phyloP scores from a whole-genome alignment of 2,888 invertebrate genomes.

The Rotaria socialis region DNA sequence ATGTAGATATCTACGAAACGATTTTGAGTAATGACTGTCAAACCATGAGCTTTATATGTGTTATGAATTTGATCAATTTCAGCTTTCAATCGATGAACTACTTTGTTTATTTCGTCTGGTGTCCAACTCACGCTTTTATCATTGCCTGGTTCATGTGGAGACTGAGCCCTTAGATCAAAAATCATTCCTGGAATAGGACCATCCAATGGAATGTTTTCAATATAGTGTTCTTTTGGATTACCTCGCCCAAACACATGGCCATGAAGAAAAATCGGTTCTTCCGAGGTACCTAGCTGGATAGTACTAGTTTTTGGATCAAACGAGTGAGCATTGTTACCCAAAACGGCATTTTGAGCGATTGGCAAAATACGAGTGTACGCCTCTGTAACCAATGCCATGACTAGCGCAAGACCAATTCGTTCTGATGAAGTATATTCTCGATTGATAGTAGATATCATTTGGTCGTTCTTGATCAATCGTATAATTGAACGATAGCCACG shows the following conservation, averaged over 20 bases:
- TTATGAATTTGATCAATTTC: not conserved
- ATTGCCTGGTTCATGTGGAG: not conserved
- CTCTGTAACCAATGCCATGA: not conserved
- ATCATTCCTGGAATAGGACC: not conserved
- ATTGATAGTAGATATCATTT: not conserved
- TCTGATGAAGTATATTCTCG: not conserved
- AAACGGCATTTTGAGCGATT: not conserved
- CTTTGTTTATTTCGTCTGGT: not conserved
- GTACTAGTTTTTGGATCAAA: not conserved
- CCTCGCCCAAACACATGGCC: not conserved
- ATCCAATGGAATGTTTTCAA: not conserved
- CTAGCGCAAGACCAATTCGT: not conserved
- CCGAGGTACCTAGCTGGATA: not conserved
- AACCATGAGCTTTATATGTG: not conserved
- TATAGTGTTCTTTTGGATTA: not conserved
- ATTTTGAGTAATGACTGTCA: not conserved
- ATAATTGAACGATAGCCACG: not conserved
- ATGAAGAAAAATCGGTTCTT: not conserved
- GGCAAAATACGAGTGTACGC: not conserved
- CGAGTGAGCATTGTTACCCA: not conserved
- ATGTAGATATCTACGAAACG: not conserved
- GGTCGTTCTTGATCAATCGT: not conserved
- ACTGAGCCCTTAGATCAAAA: not conserved
- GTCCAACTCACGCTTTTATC: not conserved
- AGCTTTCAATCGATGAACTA: not conserved